A percentile compares a stretch with the other conserved stretches of the same genome.
phyloP scores from a whole-genome alignment of 2,888 invertebrate species.

The Nomada fucata region DNA sequence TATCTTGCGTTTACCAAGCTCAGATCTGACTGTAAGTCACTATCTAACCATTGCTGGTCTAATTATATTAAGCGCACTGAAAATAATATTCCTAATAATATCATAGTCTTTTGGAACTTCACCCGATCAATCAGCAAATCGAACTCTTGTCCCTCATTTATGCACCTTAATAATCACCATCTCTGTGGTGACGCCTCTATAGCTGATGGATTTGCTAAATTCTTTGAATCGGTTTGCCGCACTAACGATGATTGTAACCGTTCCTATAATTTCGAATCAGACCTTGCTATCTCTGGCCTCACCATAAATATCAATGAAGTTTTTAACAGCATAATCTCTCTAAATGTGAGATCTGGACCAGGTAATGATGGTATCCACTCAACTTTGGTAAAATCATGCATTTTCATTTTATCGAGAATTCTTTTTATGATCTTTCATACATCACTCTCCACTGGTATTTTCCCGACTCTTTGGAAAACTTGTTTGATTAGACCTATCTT shows the following conservation, averaged over 20 bases:
- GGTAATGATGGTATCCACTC: slow-evolving; percentile 15
- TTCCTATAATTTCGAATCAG: neutral
- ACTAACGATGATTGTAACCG: neutral
- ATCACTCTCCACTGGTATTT: too few species aligned
- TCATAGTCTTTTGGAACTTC: neutral
- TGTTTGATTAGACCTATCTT: too few species aligned
- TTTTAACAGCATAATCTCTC: neutral
- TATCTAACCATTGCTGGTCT: neutral
- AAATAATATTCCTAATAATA: neutral
- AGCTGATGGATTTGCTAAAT: slow-evolving; percentile 7
- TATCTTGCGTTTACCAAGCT: neutral
- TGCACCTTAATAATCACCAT: neutral
- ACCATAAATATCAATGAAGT: slow-evolving; percentile 1
- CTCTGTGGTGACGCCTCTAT: neutral
- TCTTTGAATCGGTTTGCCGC: slow-evolving; percentile 7
- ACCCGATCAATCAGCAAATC: neutral
- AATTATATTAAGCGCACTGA: neutral
- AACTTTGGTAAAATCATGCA: neutral
- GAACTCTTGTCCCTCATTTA: neutral
- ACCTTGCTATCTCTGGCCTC: neutral
- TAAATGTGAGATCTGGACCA: neutral
- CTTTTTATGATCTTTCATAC: too few species aligned
- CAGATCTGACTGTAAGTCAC: neutral
- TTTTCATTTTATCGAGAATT: too few species aligned
- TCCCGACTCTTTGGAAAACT: too few species aligned